Base-by-base conservation (phyloP, 2,797 vertebrate species). In the Labroides dimidiatus region DNA sequence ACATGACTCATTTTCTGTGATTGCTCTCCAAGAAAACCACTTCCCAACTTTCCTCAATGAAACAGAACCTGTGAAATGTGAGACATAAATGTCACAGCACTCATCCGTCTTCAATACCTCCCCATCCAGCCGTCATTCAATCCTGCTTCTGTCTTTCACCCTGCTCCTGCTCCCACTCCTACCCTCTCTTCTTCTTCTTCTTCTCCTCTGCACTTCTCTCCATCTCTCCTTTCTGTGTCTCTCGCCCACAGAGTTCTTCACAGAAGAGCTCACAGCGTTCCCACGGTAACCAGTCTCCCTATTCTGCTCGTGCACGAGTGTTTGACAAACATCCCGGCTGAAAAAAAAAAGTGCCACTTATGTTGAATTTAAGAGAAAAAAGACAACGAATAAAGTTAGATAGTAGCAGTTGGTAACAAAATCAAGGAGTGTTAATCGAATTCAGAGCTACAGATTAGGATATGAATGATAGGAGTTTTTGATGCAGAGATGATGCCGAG, bases 201-300 rank as follows among this genome's bases (percentile, higher is more conserved):
- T 61, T 75, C 75, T 61, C 72, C 82, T 72, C 72, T 72, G 64
- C 66, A 30, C 54, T 70, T 70, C 82, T 77, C 69, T 81, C 77
- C 66, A 67, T 86, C 86, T 82, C 82, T 81, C 78, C 77, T 67
- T 89, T 89, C 87, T 83, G 79, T 72, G 72, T 90, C 88, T 90
- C 89, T 92, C 92, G 90, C 92, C 92, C 90, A 93, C 91, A 88
- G 91, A 90, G 86, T 91, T 92, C 88, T 90, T 89, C 86, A 89
- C 84, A 89, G 82, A 87, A 87, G 86, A 90, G 91, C 89, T 88
- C 84, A 73, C 85, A 85, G 87, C 60, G 92, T 93, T 93, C 92
- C 92, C 92, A 92, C 90, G 91, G 92, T 92, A 93, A 93, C 92
- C 90, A 61, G 78, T 75, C 85, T 90, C 77, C 78, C 87, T 85